These are phyloP conservation scores for Helicolenus hilgendorfi DNA, from an alignment of 2,797 vertebrate genomes.

Conservation along the genomic window DNA sequence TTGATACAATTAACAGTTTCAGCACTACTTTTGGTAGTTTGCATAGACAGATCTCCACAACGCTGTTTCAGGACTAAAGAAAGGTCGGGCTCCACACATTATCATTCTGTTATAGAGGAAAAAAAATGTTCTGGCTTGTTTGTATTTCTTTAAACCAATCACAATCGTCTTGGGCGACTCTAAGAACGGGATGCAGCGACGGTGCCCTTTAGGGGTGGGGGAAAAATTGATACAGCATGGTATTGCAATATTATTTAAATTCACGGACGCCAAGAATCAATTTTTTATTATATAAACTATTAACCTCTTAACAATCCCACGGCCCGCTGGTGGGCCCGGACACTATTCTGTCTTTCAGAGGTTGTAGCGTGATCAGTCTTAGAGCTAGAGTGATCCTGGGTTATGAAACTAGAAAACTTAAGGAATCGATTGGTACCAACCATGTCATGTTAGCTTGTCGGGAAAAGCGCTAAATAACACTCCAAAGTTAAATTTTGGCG, in stretches of 20 bases:
- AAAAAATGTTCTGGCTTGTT: neutral
- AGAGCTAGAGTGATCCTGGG: neutral
- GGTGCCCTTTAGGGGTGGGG: neutral
- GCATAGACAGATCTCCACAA: neutral
- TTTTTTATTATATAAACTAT: no score
- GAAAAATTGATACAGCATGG: no score
- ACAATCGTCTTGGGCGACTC: neutral
- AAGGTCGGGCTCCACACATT: neutral
- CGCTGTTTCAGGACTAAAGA: neutral
- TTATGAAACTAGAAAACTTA: neutral
- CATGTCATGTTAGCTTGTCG: neutral
- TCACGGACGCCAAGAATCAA: no score
- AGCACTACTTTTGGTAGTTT: neutral
- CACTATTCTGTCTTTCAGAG: neutral
- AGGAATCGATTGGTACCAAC: neutral
- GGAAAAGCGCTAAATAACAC: neutral
- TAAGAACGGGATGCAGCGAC: neutral
- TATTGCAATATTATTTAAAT: no score
- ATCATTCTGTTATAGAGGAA: neutral
- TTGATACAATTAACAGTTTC: neutral
- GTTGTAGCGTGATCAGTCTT: neutral
- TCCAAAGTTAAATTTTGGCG: no score
- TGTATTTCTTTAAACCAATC: neutral
- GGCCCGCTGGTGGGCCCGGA: no score
- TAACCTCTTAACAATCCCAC: no score